Conservation (phyloP, 2,888 invertebrate genomes). For the Onthophagus sagittarius region DNA sequence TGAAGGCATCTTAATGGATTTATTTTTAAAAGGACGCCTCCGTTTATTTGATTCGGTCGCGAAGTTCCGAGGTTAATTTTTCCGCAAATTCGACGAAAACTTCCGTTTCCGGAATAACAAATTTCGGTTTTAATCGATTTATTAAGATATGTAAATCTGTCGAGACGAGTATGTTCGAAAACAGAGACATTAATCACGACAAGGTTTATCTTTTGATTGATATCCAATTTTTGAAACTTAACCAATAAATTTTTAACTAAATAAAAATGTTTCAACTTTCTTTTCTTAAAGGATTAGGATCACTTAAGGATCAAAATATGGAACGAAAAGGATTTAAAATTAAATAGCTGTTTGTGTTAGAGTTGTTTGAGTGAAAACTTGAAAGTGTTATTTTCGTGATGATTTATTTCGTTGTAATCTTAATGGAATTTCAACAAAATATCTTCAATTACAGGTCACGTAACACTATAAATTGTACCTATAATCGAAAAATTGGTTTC, state of each 20-base stretch:
- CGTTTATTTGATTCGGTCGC: background rate
- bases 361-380: background rate
- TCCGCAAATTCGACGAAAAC: background rate
- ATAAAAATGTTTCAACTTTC: background rate
- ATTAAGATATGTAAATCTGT: background rate
- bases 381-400: background rate
- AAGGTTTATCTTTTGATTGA: background rate
- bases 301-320: too few relatives aligned
- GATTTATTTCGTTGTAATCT: background rate
- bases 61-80: background rate
- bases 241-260: too few relatives aligned
- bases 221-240: background rate
- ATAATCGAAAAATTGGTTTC: background rate
- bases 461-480: too few relatives aligned
- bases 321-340: background rate
- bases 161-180: background rate
- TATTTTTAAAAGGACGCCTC: background rate
- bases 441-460: too few relatives aligned
- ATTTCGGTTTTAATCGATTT: background rate
- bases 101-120: background rate
- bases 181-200: background rate
- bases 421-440: background rate
- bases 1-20: background rate
- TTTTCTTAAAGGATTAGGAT: background rate
- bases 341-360: background rate